phyloP scores from a whole-genome alignment of 2,888 invertebrate genomes.

The Heliothis peltigera region DNA sequence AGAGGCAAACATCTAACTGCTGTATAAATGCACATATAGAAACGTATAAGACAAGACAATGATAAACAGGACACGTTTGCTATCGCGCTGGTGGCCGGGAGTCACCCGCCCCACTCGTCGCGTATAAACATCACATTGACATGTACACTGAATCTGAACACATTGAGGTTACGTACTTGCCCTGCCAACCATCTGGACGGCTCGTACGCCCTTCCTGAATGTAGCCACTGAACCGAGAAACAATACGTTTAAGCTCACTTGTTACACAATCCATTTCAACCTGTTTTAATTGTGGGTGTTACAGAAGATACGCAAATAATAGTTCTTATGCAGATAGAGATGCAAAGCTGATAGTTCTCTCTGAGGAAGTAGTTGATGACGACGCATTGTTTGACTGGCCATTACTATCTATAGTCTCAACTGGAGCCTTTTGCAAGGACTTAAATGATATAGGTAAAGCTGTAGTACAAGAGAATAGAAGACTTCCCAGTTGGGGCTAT shows the following conservation, averaged over 20 bases:
- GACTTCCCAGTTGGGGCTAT: slow-evolving; percentile 38
- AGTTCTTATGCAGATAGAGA: slow-evolving; percentile 80
- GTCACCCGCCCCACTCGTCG: slow-evolving; percentile 66
- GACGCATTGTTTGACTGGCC: slow-evolving; percentile 62
- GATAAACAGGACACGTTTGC: slow-evolving; percentile 86
- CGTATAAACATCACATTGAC: slow-evolving; percentile 86
- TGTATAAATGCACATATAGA: slow-evolving; percentile 87
- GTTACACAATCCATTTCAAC: slow-evolving; percentile 70
- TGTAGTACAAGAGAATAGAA: neutral
- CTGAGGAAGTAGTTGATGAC: slow-evolving; percentile 57
- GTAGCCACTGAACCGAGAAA: slow-evolving; percentile 97
- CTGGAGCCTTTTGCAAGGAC: slow-evolving; percentile 18
- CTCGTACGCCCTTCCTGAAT: slow-evolving; percentile 99
- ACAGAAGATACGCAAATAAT: slow-evolving; percentile 75
- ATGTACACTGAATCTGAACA: slow-evolving; percentile 83
- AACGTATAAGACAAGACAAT: slow-evolving; percentile 87
- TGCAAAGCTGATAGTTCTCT: slow-evolving; percentile 77
- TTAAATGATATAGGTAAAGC: slow-evolving; percentile 2
- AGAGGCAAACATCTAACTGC: slow-evolving; percentile 89
- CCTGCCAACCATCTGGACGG: slow-evolving; percentile 99
- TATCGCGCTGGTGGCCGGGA: slow-evolving; percentile 74
- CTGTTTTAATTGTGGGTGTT: slow-evolving; percentile 70
- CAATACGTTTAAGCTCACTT: slow-evolving; percentile 79
- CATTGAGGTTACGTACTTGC: slow-evolving; percentile 96
- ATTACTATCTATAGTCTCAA: slow-evolving; percentile 67